phyloP scores from a whole-genome alignment of 2,888 invertebrate genomes.

The Lacanobia oleracea region DNA sequence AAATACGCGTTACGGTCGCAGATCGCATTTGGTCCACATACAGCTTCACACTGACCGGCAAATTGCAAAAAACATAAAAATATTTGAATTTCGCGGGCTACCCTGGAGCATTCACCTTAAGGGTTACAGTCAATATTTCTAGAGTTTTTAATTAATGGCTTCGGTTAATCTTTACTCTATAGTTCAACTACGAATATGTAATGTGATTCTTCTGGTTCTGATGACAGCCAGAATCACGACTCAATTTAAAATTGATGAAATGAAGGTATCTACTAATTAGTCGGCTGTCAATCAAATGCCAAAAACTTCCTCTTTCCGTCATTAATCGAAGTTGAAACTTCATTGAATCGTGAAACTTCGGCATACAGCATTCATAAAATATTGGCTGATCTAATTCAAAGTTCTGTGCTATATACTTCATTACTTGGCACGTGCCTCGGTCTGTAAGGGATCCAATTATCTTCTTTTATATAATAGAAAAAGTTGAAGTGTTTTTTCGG shows the following conservation, averaged over 20 bases:
- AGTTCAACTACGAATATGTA: too few relatives aligned
- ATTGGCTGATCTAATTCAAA: conserved; percentile 34
- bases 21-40: too few relatives aligned
- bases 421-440: background rate
- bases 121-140: too few relatives aligned
- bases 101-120: too few relatives aligned
- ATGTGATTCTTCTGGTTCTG: too few relatives aligned
- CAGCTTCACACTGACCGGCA: too few relatives aligned
- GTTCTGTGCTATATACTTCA: conserved; percentile 22
- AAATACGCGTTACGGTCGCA: too few relatives aligned
- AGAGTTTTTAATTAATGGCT: too few relatives aligned
- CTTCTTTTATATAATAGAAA: background rate
- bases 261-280: conserved; percentile 27
- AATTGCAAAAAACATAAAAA: too few relatives aligned
- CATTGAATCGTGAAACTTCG: conserved; percentile 44
- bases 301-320: conserved; percentile 37
- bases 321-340: conserved; percentile 45
- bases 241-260: background rate
- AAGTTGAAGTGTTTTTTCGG: too few relatives aligned
- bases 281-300: conserved; percentile 36
- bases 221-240: background rate
- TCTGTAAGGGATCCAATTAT: background rate
- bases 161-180: too few relatives aligned
- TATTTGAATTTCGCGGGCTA: too few relatives aligned
- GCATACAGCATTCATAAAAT: conserved; percentile 39